These are phyloP conservation scores for Celastrina argiolus DNA, from an alignment of 2,888 invertebrate genomes.

Conservation along the genomic window DNA sequence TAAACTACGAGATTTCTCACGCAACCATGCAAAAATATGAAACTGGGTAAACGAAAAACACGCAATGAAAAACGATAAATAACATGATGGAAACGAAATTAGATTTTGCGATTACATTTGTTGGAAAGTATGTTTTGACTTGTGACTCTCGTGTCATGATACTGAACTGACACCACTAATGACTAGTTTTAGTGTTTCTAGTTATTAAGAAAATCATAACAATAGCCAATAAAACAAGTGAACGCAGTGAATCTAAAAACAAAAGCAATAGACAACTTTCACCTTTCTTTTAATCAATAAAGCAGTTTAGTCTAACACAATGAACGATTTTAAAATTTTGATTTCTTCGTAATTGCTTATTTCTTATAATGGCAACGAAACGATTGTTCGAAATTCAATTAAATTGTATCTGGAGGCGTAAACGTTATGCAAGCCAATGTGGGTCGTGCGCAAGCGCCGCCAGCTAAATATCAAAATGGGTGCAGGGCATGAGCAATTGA, in stretches of 20 bases:
- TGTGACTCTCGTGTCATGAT: not conserved
- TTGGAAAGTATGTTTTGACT: not conserved
- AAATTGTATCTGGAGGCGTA: constrained; percentile 39
- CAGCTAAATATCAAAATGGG: constrained; percentile 21
- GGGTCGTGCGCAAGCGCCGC: constrained; percentile 42
- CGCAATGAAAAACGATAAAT: constrained; percentile 49
- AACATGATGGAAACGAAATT: constrained; percentile 35
- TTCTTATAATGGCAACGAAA: constrained; percentile 23
- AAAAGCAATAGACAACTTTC: constrained; percentile 6
- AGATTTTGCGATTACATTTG: not conserved
- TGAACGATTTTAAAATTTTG: constrained; percentile 1
- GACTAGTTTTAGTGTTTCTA: no score
- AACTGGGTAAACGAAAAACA: constrained; percentile 36
- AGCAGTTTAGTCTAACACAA: constrained; percentile 1
- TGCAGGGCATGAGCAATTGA: constrained; percentile 14
- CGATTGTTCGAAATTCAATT: constrained; percentile 41
- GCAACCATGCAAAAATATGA: constrained; percentile 51
- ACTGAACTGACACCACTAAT: no score
- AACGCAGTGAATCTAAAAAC: not conserved
- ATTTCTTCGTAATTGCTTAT: constrained; percentile 16
- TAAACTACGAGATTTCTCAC: constrained; percentile 51
- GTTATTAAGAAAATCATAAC: constrained; percentile 2
- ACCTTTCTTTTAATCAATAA: not conserved
- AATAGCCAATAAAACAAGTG: not conserved
- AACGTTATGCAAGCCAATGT: constrained; percentile 47